Evolutionary conservation across 2,113 vertebrate species (phyloP), one percentile per base, ranked within the genome.

Genomic region (Prunella himalayana): DNA sequence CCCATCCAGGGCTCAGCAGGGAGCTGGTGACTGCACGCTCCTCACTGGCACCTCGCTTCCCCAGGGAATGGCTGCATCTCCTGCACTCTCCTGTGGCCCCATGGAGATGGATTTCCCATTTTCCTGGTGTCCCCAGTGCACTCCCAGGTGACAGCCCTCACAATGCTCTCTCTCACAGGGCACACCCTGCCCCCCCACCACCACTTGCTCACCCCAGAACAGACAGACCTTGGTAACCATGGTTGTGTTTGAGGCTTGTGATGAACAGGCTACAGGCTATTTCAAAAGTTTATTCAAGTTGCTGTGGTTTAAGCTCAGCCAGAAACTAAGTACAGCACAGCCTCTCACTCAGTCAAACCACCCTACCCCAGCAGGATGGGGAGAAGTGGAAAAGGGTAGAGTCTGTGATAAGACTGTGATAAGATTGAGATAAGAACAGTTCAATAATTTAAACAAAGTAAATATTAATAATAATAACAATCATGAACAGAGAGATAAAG

Each of bases 21-120:
- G 57, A 76, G 27, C 63, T 50, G 72, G 37, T 22, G 13, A 39
- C 57, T 59, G 59, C 51, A 53, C 11, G 3, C 24, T 72, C 15
- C 0, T 37, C 54, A 19, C 30, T 41, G 54, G n/a, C 24, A 68
- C 41, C 63, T 68, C 0, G 0, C 54, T 56, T 42, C 15, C 7
- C 18, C 25, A 27, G 16, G 25, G 35, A n/a, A 69, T 35, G 44
- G 59, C 24, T 57, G 33, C 28, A 13, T 45, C 42, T 71, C 50
- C 44, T 24, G 50, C 19, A 63, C 51, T 71, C 65, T 56, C 64
- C 49, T 72, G 44, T 5, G 9, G 50, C 23, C 65, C 50, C 23
- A 2, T 18, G 31, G 50, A 49, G 19, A 4, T 51, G 44, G 57
- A 57, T 45, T 84, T 65, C 50, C 44, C 27, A 7, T 17, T 12